phyloP scores from a whole-genome alignment of 2,113 vertebrate species.

The Salminus brasiliensis region DNA sequence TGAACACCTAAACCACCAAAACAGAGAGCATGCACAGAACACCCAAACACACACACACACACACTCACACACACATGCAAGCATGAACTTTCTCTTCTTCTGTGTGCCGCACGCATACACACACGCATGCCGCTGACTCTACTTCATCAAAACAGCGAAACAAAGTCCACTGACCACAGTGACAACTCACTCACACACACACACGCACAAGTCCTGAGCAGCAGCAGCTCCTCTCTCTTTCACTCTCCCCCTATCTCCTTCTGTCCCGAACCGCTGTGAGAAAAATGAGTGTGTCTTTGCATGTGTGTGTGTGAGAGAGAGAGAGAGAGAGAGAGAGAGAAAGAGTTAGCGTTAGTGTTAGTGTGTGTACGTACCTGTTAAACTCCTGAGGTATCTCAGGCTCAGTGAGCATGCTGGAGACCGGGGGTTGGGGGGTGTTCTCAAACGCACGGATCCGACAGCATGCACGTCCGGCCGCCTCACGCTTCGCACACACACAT shows the following conservation, averaged over 20 bases:
- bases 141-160: conserved; percentile 41
- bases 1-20: conserved; percentile 36
- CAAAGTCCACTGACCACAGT: conserved; percentile 30
- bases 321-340: too few relatives aligned
- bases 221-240: conserved; percentile 22
- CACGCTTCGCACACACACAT: conserved; percentile 77
- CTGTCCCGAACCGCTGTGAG: conserved; percentile 34
- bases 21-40: conserved; percentile 11
- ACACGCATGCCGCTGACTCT: conserved; percentile 33
- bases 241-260: conserved; percentile 10
- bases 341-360: conserved; percentile 35
- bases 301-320: conserved; percentile 45
- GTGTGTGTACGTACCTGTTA: conserved; percentile 88
- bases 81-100: conserved; percentile 38
- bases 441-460: conserved; percentile 77
- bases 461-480: conserved; percentile 87
- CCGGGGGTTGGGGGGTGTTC: conserved; percentile 71
- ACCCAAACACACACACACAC: conserved; percentile 14
- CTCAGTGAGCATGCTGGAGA: conserved; percentile 96
- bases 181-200: conserved; percentile 39
- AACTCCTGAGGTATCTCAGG: conserved; percentile 98
- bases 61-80: conserved; percentile 3
- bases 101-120: conserved; percentile 12
- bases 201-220: conserved; percentile 48
- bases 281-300: conserved; percentile 4